These are phyloP conservation scores for Drosophila pseudotalamancana DNA, from an alignment of 2,888 invertebrate genomes.

Conservation along the genomic window DNA sequence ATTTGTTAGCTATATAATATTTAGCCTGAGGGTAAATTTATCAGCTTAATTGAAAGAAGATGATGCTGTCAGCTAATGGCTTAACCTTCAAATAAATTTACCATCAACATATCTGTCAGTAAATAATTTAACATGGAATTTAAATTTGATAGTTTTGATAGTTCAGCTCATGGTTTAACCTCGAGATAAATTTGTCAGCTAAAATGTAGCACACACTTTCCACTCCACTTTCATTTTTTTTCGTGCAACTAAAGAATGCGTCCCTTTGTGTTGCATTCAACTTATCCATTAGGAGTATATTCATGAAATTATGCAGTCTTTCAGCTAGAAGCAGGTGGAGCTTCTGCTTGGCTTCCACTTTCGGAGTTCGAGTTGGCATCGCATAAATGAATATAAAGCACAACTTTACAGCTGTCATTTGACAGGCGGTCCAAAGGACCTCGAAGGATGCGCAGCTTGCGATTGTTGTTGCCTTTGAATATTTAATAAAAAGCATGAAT, in stretches of 20 bases:
- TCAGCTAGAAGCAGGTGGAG: not conserved
- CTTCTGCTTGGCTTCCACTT: not conserved
- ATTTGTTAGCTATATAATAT: too few species aligned
- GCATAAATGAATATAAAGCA: conserved; percentile 74
- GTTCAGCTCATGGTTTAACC: not conserved
- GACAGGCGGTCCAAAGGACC: conserved; percentile 37
- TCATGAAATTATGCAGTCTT: conserved; percentile 28
- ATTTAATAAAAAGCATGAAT: conserved; percentile 69
- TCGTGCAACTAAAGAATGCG: not conserved
- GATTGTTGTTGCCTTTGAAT: conserved; percentile 45
- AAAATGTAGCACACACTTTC: not conserved
- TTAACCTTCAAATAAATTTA: too few species aligned
- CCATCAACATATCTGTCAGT: too few species aligned
- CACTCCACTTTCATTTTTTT: not conserved
- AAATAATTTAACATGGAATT: too few species aligned
- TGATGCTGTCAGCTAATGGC: too few species aligned
- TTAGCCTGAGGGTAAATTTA: not conserved
- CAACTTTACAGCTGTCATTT: conserved; percentile 66
- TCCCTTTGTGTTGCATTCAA: conserved; percentile 12
- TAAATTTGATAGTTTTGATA: not conserved
- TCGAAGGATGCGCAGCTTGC: conserved; percentile 25
- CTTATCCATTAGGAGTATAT: conserved; percentile 1
- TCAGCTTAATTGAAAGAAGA: not conserved
- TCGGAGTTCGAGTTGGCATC: conserved; percentile 14
- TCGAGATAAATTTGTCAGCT: not conserved